Conservation (phyloP, 1,140 invertebrate species). For the Bombus waltoni region DNA sequence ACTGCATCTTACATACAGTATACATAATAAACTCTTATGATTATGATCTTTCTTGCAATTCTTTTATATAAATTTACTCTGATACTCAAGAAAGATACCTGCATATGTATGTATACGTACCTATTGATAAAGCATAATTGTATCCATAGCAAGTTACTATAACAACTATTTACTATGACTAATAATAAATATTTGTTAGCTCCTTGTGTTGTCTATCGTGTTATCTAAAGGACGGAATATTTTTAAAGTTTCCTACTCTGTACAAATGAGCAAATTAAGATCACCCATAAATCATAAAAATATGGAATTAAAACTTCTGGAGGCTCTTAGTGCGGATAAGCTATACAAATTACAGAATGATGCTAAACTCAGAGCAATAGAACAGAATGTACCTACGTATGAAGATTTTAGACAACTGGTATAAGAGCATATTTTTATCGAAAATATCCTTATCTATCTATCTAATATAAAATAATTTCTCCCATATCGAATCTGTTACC, state of each 20-base stretch:
- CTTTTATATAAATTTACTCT: background rate
- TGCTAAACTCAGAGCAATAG: constrained; percentile 85
- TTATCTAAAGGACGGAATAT: background rate
- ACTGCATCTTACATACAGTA: background rate
- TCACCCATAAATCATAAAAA: constrained; percentile 73
- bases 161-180: background rate
- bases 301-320: constrained; percentile 78
- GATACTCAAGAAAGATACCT: no score
- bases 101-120: background rate
- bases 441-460: background rate
- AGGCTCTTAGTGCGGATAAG: constrained; percentile 81
- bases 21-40: background rate
- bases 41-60: background rate
- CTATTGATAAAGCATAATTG: background rate
- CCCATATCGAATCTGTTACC: background rate
- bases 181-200: background rate
- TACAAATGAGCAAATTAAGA: constrained; percentile 63
- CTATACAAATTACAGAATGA: constrained; percentile 84
- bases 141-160: constrained; percentile 7
- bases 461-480: background rate
- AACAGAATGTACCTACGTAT: constrained; percentile 83
- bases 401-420: constrained; percentile 84
- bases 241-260: background rate
- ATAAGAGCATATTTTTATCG: constrained; percentile 11
- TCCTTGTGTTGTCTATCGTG: background rate